phyloP scores from a whole-genome alignment of 2,797 vertebrate species.

The Cossypha polioptera region DNA sequence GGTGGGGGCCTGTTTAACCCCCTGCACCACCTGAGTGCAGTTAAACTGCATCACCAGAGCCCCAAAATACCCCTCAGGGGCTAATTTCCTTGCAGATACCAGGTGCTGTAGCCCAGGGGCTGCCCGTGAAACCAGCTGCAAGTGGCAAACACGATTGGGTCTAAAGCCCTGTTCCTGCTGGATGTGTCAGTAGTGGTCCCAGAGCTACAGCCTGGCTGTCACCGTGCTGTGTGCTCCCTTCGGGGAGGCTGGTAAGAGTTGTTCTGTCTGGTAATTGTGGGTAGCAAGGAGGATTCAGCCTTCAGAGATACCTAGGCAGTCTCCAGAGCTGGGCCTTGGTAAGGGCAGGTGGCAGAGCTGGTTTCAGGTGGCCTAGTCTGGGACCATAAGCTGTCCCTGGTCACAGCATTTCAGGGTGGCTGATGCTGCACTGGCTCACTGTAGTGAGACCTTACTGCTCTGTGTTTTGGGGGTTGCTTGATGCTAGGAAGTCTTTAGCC shows the following conservation, averaged over 20 bases:
- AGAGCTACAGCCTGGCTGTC: rapidly evolving
- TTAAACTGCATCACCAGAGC: background rate
- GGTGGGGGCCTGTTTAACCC: background rate
- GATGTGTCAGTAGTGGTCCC: rapidly evolving
- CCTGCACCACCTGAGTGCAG: background rate
- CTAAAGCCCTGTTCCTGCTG: background rate
- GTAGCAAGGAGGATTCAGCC: background rate
- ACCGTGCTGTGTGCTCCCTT: rapidly evolving
- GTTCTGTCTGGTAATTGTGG: rapidly evolving
- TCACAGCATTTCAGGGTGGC: background rate
- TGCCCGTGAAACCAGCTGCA: background rate
- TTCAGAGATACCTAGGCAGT: background rate
- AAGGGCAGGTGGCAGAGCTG: background rate
- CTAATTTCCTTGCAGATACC: background rate
- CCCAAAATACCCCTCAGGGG: background rate
- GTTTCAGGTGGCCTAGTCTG: background rate
- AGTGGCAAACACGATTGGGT: rapidly evolving
- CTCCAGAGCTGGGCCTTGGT: background rate
- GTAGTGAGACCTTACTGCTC: background rate
- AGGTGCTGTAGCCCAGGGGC: no score
- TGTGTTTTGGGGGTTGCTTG: background rate
- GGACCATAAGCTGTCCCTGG: background rate
- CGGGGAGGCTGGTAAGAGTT: background rate
- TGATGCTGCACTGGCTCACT: background rate
- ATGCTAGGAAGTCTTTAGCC: background rate